These are phyloP conservation scores for Loriculus beryllinus DNA, from an alignment of 2,797 vertebrate genomes.

Conservation along the genomic window DNA sequence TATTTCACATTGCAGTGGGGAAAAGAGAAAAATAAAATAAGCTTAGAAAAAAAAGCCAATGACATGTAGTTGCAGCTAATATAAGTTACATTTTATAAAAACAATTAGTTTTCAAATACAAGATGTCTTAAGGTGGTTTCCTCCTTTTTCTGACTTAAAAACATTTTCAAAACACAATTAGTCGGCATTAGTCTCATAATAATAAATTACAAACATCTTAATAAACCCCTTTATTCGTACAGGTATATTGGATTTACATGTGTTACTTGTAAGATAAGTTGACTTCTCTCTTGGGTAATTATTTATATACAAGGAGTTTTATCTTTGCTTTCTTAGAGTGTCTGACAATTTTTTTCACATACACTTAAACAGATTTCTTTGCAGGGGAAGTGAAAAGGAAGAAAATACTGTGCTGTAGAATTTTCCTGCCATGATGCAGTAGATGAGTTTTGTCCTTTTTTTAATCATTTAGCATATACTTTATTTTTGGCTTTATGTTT, in stretches of 20 bases:
- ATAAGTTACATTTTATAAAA: neutral
- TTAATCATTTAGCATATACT: neutral
- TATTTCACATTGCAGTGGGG: neutral
- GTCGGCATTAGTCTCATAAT: neutral
- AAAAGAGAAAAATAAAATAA: neutral
- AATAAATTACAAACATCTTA: neutral
- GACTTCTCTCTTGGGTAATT: neutral
- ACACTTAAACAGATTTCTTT: neutral
- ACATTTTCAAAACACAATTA: constrained; percentile 11
- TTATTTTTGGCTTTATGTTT: neutral
- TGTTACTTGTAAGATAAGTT: neutral
- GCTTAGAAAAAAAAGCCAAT: neutral
- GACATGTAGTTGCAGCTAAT: neutral
- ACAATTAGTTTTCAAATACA: neutral
- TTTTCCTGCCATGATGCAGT: neutral
- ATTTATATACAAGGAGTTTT: neutral
- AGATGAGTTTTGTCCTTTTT: neutral
- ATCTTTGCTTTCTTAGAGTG: neutral
- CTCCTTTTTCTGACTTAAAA: neutral
- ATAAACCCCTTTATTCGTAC: neutral
- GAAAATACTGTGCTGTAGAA: neutral
- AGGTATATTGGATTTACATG: neutral
- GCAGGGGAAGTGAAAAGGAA: neutral
- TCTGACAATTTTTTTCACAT: neutral
- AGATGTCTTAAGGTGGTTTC: neutral